Percentiles rank a stretch among this genome's conserved stretches.
Evolutionary conservation across 2,888 invertebrate genomes (phyloP).

Genomic region (Gandaritis pyraliata): DNA sequence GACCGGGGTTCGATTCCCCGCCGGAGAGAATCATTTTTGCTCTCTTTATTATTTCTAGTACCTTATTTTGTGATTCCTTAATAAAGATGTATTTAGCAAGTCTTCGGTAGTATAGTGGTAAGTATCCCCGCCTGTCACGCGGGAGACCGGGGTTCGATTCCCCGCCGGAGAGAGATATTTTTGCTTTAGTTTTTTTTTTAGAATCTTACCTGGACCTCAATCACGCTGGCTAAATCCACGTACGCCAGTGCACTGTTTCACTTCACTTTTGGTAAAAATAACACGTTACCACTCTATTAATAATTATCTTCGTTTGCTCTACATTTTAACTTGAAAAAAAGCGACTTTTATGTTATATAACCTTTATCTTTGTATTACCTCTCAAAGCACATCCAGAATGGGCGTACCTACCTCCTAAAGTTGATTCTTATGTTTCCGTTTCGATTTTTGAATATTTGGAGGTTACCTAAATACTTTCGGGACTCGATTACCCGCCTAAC

Average conservation of each 20-base stretch:
- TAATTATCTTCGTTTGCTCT: slow-evolving; percentile 8
- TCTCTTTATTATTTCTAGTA: slow-evolving; percentile 23
- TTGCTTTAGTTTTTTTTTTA: slow-evolving; percentile 6
- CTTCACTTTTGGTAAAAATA: slow-evolving; percentile 53
- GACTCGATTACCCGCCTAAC: too few relatives aligned
- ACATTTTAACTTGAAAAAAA: slow-evolving; percentile 12
- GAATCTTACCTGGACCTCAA: slow-evolving; percentile 88
- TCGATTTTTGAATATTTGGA: too few relatives aligned
- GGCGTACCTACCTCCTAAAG: too few relatives aligned
- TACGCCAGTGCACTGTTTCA: slow-evolving; percentile 87
- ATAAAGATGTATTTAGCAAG: not conserved
- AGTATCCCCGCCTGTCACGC: slow-evolving; percentile 86
- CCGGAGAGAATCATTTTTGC: slow-evolving; percentile 67
- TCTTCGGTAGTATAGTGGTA: slow-evolving; percentile 83
- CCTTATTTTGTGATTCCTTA: not conserved
- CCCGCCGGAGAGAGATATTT: slow-evolving; percentile 76
- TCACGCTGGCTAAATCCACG: slow-evolving; percentile 90
- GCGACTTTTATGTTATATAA: too few relatives aligned
- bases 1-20: slow-evolving; percentile 86
- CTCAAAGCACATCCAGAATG: too few relatives aligned
- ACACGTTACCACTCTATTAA: slow-evolving; percentile 34
- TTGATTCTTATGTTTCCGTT: too few relatives aligned
- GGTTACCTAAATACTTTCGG: too few relatives aligned
- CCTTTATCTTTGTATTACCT: too few relatives aligned
- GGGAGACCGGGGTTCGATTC: slow-evolving; percentile 86